phyloP scores from a whole-genome alignment of 2,113 vertebrate genomes.

The Cebidichthys violaceus region DNA sequence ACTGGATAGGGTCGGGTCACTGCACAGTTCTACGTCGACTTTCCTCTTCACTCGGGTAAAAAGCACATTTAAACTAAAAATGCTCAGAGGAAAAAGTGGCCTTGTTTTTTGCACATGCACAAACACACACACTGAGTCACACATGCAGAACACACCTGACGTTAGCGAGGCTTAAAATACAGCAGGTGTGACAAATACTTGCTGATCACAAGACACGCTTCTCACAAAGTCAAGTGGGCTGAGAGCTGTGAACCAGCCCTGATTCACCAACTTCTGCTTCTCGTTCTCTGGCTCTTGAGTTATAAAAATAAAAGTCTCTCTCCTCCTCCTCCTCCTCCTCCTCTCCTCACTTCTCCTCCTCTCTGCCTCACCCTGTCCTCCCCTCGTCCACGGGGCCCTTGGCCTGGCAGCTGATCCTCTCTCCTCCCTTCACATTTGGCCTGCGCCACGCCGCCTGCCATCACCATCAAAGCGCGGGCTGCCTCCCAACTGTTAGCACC shows the following conservation, averaged over 20 bases:
- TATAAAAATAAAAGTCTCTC: neutral
- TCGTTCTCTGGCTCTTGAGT: neutral
- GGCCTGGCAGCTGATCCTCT: conserved; percentile 73
- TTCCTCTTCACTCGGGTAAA: neutral
- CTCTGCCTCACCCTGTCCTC: conserved; percentile 50
- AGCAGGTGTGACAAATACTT: conserved; percentile 62
- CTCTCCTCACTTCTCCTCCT: neutral
- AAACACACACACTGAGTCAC: conserved; percentile 16
- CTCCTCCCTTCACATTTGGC: conserved; percentile 66
- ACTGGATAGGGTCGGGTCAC: neutral
- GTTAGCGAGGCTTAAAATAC: conserved; percentile 61
- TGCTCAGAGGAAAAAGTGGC: neutral
- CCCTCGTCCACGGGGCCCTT: conserved; percentile 43
- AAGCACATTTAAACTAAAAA: neutral
- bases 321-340: no score
- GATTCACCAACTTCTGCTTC: conserved; percentile 26
- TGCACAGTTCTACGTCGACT: neutral
- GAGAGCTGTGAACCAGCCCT: conserved; percentile 36
- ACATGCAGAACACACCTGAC: conserved; percentile 29
- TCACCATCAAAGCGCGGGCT: conserved; percentile 74
- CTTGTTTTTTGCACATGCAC: neutral
- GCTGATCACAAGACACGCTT: conserved; percentile 43
- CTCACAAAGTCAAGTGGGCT: conserved; percentile 34
- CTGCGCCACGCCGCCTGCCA: conserved; percentile 64
- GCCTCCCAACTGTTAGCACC: conserved; percentile 80